Conservation (phyloP, 2,888 invertebrate species). For the Schizaphis graminum region DNA sequence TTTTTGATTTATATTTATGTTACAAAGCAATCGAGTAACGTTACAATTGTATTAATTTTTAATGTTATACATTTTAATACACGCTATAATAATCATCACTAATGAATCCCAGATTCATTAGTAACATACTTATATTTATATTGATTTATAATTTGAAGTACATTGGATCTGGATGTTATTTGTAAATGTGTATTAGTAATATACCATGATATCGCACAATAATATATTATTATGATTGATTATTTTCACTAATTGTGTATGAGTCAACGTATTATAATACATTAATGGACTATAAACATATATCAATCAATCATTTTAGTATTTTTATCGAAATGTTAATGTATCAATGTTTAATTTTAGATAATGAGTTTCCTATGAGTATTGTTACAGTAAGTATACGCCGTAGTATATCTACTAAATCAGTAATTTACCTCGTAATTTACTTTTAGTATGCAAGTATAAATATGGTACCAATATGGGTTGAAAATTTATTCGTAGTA, state of each 20-base stretch:
- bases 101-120: background rate
- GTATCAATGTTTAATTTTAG: background rate
- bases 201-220: background rate
- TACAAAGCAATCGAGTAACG: background rate
- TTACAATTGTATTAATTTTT: background rate
- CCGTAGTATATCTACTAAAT: background rate
- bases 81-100: background rate
- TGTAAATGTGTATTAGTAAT: background rate
- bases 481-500: background rate
- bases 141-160: background rate
- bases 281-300: background rate
- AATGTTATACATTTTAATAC: background rate
- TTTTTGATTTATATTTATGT: background rate
- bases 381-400: background rate
- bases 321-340: background rate
- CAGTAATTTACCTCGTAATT: background rate
- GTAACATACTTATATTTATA: background rate
- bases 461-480: background rate
- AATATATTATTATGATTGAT: background rate
- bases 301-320: background rate
- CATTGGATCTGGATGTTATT: background rate
- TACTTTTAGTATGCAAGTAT: background rate
- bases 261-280: background rate
- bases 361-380: background rate
- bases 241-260: background rate